These are phyloP conservation scores for Montipora sp. DNA, from an alignment of 64 coral and sea anemone species.

Conservation along the genomic window DNA sequence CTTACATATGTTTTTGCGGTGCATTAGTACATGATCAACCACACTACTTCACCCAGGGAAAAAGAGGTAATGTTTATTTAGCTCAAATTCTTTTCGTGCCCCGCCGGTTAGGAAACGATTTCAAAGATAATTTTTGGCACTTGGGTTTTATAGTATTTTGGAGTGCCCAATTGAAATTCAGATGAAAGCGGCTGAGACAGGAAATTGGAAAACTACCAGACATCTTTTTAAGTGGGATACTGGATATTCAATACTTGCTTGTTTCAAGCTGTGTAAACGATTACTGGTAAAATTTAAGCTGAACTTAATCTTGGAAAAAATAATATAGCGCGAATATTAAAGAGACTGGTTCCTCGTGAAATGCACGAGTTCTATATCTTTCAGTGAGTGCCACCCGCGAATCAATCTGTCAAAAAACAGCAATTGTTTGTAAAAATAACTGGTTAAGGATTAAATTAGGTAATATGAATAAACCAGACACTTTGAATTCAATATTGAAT, in stretches of 20 bases:
- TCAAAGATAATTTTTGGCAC: neutral
- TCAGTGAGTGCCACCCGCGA: neutral
- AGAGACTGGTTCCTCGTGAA: neutral
- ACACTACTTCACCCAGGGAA: neutral
- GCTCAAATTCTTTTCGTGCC: constrained; percentile 13
- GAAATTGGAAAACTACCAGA: constrained; percentile 8
- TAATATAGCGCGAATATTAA: too few species aligned
- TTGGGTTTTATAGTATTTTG: neutral
- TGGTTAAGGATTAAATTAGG: neutral
- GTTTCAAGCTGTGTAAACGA: neutral
- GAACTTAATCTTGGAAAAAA: too few species aligned
- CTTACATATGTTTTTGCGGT: neutral
- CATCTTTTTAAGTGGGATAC: neutral
- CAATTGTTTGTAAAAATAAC: neutral
- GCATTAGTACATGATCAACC: neutral
- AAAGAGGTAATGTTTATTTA: neutral
- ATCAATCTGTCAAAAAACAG: neutral
- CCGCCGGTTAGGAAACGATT: neutral
- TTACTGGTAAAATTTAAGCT: neutral
- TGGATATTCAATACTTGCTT: neutral
- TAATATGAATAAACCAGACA: neutral
- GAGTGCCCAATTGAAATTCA: neutral
- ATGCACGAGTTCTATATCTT: neutral
- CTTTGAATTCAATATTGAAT: neutral
- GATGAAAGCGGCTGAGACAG: neutral